Evolutionary conservation across 2,888 invertebrate genomes (phyloP), one percentile per base, ranked within the genome.

Genomic region (Ectemnius cavifrons): DNA sequence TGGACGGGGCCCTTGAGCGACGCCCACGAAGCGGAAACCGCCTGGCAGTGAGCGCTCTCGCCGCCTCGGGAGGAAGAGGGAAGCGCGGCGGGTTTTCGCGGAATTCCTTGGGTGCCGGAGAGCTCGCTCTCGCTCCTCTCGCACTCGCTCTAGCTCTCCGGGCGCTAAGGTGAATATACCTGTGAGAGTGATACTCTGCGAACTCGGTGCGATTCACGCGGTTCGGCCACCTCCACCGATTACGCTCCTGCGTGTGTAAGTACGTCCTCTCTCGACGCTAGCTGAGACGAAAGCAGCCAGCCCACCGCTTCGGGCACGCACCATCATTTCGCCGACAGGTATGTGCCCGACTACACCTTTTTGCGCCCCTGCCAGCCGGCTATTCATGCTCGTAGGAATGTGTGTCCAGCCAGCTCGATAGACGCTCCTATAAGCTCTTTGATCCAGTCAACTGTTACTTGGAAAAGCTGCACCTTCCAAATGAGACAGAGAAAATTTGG

Each of bases 311-410:
- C 37, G 37, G 37, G 37, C 37, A 11, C 71, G 71, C 74, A 57
- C 74, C 71, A 72, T 78, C 74, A 65, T 74, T 72, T 71, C 49
- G 67, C 63, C 20, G 56, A 57, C 77, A 78, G 77, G 78, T 78
- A 77, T 52, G 23, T 47, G 49, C 1, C 14, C 23, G 45, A n/a
- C 64, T 37, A 18, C 58, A 20, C 11, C 60, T 27, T 47, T 11
- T n/a, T 14, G 56, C 45, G 16, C 5, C 4, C 27, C 13, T 8
- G 5, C 3, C 6, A 14, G 13, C 8, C 37, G 1, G 37, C 8
- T 37, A 37, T 37, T 37, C 37, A 6, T 37, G 8, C 8, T 37
- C 8, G 1, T 11, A 37, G 37, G 37, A 37, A 37, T 37, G 37
- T 2, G 37, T 37, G 6, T 37, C 8, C 37, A 11, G 8, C 8